Evolutionary conservation across 2,888 invertebrate genomes (phyloP).

Genomic region (Campoplex capitator): DNA sequence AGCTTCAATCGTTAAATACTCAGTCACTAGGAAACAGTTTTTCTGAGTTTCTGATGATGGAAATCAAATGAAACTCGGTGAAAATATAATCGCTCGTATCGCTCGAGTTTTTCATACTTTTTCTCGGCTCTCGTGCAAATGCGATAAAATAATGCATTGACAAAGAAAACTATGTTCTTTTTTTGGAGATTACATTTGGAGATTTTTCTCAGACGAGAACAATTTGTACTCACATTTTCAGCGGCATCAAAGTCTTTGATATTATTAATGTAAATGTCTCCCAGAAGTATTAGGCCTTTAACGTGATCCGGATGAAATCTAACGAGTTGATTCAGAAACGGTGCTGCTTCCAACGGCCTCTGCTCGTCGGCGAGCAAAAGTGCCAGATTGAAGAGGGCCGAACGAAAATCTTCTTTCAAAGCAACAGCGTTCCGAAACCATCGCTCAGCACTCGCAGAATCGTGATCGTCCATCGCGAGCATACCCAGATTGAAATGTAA

Average conservation of each 20-base stretch:
- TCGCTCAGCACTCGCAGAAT: slow-evolving; percentile 94
- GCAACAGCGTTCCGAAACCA: slow-evolving; percentile 96
- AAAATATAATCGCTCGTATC: too few relatives aligned
- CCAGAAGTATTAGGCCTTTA: slow-evolving; percentile 96
- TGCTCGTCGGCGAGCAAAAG: slow-evolving; percentile 94
- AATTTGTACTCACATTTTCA: slow-evolving; percentile 90
- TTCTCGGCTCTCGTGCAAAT: too few relatives aligned
- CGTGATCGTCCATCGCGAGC: slow-evolving; percentile 98
- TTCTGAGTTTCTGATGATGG: too few relatives aligned
- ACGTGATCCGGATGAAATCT: slow-evolving; percentile 96
- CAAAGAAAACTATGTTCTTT: too few relatives aligned
- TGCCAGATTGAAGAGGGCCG: slow-evolving; percentile 97
- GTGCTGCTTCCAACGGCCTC: slow-evolving; percentile 95
- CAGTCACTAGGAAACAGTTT: too few relatives aligned
- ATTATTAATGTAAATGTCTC: slow-evolving; percentile 98
- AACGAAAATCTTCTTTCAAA: slow-evolving; percentile 94
- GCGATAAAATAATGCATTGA: too few relatives aligned
- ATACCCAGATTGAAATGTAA: slow-evolving; percentile 98
- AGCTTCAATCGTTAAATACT: too few relatives aligned
- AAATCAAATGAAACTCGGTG: too few relatives aligned
- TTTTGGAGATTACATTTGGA: neutral
- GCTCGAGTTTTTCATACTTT: too few relatives aligned
- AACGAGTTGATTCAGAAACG: slow-evolving; percentile 95
- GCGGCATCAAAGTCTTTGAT: slow-evolving; percentile 97
- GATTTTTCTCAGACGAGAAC: neutral